A percentile compares a stretch with the other conserved stretches of the same genome.
Conservation (phyloP, 2,797 vertebrate species). For the Lutjanus campechanus region DNA sequence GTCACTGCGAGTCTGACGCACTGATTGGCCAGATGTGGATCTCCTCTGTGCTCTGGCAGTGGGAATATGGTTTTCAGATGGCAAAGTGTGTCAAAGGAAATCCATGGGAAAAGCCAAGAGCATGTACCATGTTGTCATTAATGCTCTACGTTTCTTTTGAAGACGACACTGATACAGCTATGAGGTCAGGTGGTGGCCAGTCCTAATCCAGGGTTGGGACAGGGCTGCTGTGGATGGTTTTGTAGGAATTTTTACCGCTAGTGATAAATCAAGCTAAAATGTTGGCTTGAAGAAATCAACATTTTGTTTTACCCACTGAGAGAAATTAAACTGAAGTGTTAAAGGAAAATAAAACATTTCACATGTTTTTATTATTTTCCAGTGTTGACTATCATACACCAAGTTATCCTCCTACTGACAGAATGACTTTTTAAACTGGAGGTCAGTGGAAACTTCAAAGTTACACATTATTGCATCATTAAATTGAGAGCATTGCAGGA, state of each 20-base stretch:
- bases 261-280: constrained; percentile 48
- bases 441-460: not conserved
- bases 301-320: constrained; percentile 14
- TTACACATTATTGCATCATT: constrained; percentile 2
- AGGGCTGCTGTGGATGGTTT: constrained; percentile 26
- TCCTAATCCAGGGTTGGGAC: constrained; percentile 39
- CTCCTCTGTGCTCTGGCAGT: constrained; percentile 46
- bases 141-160: constrained; percentile 61
- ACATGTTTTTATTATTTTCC: not conserved
- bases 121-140: constrained; percentile 53
- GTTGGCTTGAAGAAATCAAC: constrained; percentile 18
- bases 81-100: constrained; percentile 66
- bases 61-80: constrained; percentile 80
- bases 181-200: constrained; percentile 57
- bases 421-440: constrained; percentile 4
- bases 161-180: constrained; percentile 61
- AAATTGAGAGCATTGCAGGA: not conserved
- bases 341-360: not conserved
- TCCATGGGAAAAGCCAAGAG: constrained; percentile 61
- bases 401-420: not conserved
- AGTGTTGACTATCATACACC: not conserved
- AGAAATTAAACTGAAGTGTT: not conserved
- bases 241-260: constrained; percentile 43
- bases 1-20: constrained; percentile 40
- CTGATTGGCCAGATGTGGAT: constrained; percentile 79